Base-by-base conservation (phyloP, 2,113 vertebrate species). In the Nansenia antarctica region DNA sequence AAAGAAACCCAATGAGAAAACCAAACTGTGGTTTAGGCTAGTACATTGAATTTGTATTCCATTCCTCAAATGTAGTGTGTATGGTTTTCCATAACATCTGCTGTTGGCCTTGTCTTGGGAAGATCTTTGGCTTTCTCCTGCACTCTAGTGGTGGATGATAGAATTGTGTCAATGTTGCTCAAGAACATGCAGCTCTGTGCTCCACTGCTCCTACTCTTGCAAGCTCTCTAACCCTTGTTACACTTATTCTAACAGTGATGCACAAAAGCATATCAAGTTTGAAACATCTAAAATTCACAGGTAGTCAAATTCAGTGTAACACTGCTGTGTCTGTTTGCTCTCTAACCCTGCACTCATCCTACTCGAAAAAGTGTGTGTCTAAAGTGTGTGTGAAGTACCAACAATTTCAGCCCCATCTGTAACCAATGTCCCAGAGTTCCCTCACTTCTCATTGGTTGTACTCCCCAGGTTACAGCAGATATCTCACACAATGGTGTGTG, bases 131-230 rank as follows among this genome's bases (percentile, higher is more conserved):
- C 53, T 79, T 59, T 72, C 64, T 89, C 63, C 69, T 73, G 78
- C 89, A 66, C 82, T 83, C 90, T 91, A 82, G 80, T 86, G 89
- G 79, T 32, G 24, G 59, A 60, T 22, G 30, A 1, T 4, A 8
- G 66, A 65, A 84, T 29, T 73, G 12, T 66, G 64, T 7, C n/a
- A 3, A 37, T 27, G 31, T 9, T 52, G 55, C 9, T 24, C 69
- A 52, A n/a, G n/a, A n/a, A n/a, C n/a, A n/a, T n/a, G n/a, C n/a
- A n/a, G n/a, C n/a, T n/a, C n/a, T n/a, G n/a, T n/a, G n/a, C n/a
- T n/a, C n/a, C n/a, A n/a, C n/a, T n/a, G n/a, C n/a, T n/a, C n/a
- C n/a, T n/a, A n/a, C n/a, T n/a, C n/a, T n/a, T n/a, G n/a, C n/a
- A n/a, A n/a, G n/a, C n/a, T n/a, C n/a, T n/a, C n/a, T n/a, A n/a